Base-by-base conservation (phyloP, 2,797 vertebrate genomes). In the Pelochelys cantorii region DNA sequence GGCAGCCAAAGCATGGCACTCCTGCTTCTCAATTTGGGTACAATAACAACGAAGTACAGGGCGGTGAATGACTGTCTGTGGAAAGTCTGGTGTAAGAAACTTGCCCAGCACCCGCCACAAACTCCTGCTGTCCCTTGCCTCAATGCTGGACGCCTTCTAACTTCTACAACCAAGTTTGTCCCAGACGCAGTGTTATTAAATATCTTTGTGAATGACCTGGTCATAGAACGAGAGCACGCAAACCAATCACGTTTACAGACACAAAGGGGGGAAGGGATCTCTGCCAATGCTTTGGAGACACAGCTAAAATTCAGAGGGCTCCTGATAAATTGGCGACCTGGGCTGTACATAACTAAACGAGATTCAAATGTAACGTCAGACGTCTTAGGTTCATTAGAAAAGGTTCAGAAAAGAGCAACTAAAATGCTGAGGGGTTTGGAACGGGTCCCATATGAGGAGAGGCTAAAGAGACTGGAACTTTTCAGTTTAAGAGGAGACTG, bases 241-340 rank as follows among this genome's bases (percentile, higher is more conserved):
- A 48, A 48, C 18, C 20, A 18, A 34, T 37, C n/a, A 71, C n/a
- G 34, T 34, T 20, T 37, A 34, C n/a, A 22, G 65, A 71, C 20
- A 18, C 34, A n/a, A 71, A 9, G 17, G n/a, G 34, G n/a, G 9
- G n/a, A 8, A 2, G 31, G 29, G 15, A 2, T 3, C 10, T 3
- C 25, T 34, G 65, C 65, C n/a, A 68, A 22, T 17, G 1, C 10
- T 71, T 34, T 22, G 65, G 18, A 34, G 65, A 34, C 5, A 71
- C n/a, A 71, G n/a, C n/a, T 71, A 34, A 71, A 34, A 71, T 71
- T 22, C n/a, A 34, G 2, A 71, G 18, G 18, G 18, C 3, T 71
- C 18, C 3, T 34, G 65, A 71, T 34, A 71, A 71, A 71, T 37
- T 71, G 65, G 65, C 34, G 9, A 71, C 34, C 10, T 22, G n/a